Base-by-base conservation (phyloP, 30 jellyfish, hydroid and myxozoan species). In the Aurelia aurita complex sp. Pacific region DNA sequence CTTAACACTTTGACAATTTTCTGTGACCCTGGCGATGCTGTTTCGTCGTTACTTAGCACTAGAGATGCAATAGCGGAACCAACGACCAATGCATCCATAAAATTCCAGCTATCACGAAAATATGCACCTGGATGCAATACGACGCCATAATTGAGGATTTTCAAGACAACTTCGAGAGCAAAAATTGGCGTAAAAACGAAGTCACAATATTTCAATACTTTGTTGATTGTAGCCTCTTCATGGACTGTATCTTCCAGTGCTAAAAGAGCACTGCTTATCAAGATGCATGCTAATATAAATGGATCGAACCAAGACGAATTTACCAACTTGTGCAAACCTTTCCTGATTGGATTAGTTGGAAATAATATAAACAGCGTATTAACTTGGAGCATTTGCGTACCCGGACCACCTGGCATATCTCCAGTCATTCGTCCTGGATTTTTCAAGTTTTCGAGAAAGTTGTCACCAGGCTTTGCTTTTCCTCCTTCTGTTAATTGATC, bases 361-460 rank as follows among this genome's bases (percentile, higher is more conserved):
- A 51, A 32, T 4, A 73, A 64, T 40, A 91, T 77, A 35, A 91
- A 91, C 53, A 91, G 72, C 15, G 97, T 91, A 16, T 71, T 78
- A 4, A 52, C 93, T 61, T 85, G 91, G 51, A 85, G 87, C 91
- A 85, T 85, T 54, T 60, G 74, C 1, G 93, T 53, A 1, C 87
- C 88, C 2, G 79, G 89, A 5, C 94, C 89, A 8, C 89, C 93
- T 8, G 85, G 86, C 29, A 91, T 85, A 62, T 73, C 64, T 3
- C 92, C 97, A 10, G 89, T 87, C 97, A 91, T 91, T 51, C 97
- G 89, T 3, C 88, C 93, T 14, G 97, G 97, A 69, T 91, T 85
- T 50, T 79, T 91, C 50, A 91, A 77, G 60, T 91, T 91, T 62
- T 78, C 97, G 33, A 91, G 85, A 73, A 91, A 73, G 62, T 85